Conservation (phyloP, 1,140 invertebrate species). For the Caenorhabditis brenneri region DNA sequence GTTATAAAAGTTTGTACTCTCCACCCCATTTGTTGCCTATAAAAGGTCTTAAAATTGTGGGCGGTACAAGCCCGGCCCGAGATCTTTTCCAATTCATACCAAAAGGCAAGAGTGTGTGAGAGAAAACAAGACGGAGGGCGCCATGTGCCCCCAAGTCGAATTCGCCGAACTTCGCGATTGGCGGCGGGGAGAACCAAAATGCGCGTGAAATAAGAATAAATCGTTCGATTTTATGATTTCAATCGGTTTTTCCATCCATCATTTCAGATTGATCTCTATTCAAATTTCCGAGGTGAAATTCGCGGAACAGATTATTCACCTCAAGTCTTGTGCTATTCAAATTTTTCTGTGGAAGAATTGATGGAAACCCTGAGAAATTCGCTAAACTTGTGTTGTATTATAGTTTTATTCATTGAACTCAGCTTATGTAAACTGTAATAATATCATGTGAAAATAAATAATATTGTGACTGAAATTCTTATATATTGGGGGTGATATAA, state of each 20-base stretch:
- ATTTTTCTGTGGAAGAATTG: background rate
- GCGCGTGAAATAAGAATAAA: constrained; percentile 14
- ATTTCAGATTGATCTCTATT: constrained; percentile 31
- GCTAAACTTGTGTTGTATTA: background rate
- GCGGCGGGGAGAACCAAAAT: constrained; percentile 5
- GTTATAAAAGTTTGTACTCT: constrained; percentile 33
- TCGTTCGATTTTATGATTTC: constrained; percentile 38
- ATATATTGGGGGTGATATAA: too few relatives aligned
- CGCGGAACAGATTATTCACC: constrained; percentile 34
- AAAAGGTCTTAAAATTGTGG: constrained; percentile 35
- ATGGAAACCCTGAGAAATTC: background rate
- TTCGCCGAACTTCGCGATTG: constrained; percentile 12
- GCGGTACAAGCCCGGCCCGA: background rate
- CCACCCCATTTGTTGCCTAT: constrained; percentile 41
- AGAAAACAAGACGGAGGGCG: constrained; percentile 15
- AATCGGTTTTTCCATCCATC: background rate
- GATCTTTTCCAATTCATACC: background rate
- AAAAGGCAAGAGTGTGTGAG: background rate
- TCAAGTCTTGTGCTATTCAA: constrained; percentile 7
- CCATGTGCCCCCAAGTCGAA: constrained; percentile 10
- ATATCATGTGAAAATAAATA: background rate
- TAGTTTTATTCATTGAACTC: constrained; percentile 17
- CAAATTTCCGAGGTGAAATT: constrained; percentile 19
- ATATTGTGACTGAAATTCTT: background rate
- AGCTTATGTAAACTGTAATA: background rate